phyloP scores from a whole-genome alignment of 1,140 invertebrate genomes.

The Homalodisca vitripennis region DNA sequence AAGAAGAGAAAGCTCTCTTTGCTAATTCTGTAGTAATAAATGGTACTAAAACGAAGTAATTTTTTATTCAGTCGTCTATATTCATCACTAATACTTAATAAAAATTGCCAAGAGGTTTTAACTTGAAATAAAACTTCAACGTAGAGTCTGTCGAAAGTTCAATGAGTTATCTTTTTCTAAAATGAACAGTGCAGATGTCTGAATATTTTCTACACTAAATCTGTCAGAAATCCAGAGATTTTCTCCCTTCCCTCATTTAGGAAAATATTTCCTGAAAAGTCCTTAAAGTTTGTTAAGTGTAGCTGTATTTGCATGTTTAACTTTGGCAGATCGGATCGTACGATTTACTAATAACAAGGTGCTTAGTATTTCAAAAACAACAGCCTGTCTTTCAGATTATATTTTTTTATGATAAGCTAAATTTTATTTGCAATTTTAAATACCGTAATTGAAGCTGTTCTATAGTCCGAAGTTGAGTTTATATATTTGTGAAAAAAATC shows the following conservation, averaged over 20 bases:
- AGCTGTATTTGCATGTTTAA: background rate
- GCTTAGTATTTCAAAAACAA: constrained; percentile 18
- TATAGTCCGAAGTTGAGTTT: constrained; percentile 4
- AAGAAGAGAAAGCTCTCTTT: background rate
- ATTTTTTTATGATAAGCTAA: background rate
- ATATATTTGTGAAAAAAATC: constrained; percentile 28
- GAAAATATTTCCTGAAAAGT: constrained; percentile 4
- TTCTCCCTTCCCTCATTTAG: background rate
- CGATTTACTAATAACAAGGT: background rate
- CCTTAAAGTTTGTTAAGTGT: background rate
- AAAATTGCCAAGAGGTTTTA: background rate
- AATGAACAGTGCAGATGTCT: background rate
- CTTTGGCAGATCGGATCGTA: background rate
- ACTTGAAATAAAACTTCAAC: background rate
- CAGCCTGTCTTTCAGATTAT: background rate
- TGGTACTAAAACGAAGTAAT: too few relatives aligned
- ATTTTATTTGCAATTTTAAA: constrained; percentile 14
- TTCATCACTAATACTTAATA: background rate
- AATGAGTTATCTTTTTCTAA: constrained; percentile 17
- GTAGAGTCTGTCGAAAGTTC: constrained; percentile 18
- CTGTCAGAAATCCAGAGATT: background rate
- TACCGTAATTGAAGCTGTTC: background rate
- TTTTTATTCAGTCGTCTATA: background rate
- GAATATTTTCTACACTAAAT: background rate
- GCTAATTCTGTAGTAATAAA: background rate